Conservation (phyloP, 1,140 invertebrate species). For the Drosophila kurseongensis region DNA sequence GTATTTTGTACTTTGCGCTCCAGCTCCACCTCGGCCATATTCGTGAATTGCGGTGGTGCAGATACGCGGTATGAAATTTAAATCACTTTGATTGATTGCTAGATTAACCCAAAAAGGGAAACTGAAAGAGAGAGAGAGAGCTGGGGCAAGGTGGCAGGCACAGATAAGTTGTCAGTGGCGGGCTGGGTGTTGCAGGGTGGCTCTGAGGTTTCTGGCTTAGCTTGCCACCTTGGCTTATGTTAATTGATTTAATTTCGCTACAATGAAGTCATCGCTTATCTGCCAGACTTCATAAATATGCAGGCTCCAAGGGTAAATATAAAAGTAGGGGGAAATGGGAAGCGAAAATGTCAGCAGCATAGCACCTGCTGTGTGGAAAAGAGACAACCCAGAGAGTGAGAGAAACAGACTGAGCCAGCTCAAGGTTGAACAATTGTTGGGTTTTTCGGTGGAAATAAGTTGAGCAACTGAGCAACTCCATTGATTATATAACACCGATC, state of each 20-base stretch:
- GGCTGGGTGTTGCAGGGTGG: neutral
- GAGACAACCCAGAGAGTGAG: neutral
- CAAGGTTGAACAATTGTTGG: conserved; percentile 44
- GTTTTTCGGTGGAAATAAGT: conserved; percentile 36
- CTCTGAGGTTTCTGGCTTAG: neutral
- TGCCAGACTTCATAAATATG: conserved; percentile 72
- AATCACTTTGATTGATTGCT: conserved; percentile 83
- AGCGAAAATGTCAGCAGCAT: conserved; percentile 17
- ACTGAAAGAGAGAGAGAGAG: neutral
- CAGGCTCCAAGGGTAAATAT: conserved; percentile 27
- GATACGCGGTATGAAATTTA: conserved; percentile 77
- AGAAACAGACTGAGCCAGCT: conserved; percentile 6
- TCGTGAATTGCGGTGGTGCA: conserved; percentile 15
- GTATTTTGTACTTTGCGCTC: conserved; percentile 7
- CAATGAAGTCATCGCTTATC: conserved; percentile 76
- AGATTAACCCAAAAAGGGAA: conserved; percentile 52
- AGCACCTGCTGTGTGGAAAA: conserved; percentile 36
- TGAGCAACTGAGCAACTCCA: conserved; percentile 33
- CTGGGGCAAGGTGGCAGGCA: conserved; percentile 34
- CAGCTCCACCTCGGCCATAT: conserved; percentile 5
- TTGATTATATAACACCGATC: conserved; percentile 53
- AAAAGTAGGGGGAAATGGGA: conserved; percentile 14
- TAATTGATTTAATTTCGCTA: conserved; percentile 81
- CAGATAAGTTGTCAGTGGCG: conserved; percentile 28
- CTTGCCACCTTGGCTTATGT: conserved; percentile 71